Base-by-base conservation (phyloP, 2,888 invertebrate species). In the Steinernema carpocapsae region DNA sequence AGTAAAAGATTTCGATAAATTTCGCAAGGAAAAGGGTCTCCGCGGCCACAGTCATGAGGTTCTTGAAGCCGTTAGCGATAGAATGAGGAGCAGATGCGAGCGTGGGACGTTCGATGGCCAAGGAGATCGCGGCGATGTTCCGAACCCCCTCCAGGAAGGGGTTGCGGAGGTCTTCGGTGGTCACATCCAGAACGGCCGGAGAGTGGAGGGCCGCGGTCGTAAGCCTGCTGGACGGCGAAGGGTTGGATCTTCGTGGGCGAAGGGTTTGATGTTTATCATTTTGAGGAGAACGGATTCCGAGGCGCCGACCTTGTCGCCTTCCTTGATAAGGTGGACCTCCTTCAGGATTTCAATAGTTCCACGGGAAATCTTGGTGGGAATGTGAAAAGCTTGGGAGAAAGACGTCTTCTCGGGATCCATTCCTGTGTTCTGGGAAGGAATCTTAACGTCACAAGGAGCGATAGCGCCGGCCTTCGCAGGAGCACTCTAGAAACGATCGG, bases 331-430 rank as follows among this genome's bases (percentile, higher is more conserved):
- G 81, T 90, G 89, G 56, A 91, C 91, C 80, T 91, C 91, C 83
- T 90, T 91, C 89, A 99, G 94, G 90, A 99, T 99, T 95, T 99
- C 99, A 93, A 99, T 99, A 82, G 97, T 97, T 90, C 96, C 96
- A 92, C 95, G 96, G 73, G 97, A 94, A 91, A 97, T 97, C 91
- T 97, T 97, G 88, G 99, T 99, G 78, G 97, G 96, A 89, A 99
- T 99, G 85, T 95, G 94, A 86, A 99, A 91, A 89, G 99, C 99
- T 91, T 99, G 99, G 93, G 99, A 99, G 94, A 99, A 99, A 88
- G 96, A 96, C 77, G 99, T 99, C 91, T 99, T 99, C 90, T 99
- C 99, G 75, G 99, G 99, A 84, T 97, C 96, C 84, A 99, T 91
- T 82, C 96, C 96, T 76, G 99, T 99, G 91, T 97, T 96, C 89